Conservation (phyloP, 2,113 vertebrate genomes). For the Dipodomys stephensi region DNA sequence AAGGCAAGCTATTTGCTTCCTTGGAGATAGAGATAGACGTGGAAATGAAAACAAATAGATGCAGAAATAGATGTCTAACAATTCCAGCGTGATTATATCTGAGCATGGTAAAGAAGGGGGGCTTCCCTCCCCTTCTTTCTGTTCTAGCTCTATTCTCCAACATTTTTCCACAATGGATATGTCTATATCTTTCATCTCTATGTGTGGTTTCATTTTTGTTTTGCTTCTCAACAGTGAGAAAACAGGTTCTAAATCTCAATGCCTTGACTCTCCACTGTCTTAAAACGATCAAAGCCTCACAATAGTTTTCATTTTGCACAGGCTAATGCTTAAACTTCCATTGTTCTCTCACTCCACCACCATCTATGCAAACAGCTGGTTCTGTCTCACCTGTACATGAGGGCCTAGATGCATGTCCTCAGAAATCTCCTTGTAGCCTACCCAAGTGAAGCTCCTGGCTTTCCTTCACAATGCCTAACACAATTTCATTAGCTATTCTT, state of each 20-base stretch:
- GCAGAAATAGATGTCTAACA: background rate
- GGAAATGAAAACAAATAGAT: background rate
- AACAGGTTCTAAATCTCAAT: background rate
- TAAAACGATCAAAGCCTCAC: background rate
- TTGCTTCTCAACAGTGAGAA: slow-evolving; percentile 39
- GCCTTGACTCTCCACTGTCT: background rate
- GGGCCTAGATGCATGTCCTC: background rate
- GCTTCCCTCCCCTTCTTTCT: background rate
- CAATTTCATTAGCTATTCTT: slow-evolving; percentile 1
- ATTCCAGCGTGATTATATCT: background rate
- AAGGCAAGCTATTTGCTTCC: background rate
- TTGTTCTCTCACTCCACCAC: background rate
- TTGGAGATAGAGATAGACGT: background rate
- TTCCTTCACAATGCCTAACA: background rate
- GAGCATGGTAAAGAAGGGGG: background rate
- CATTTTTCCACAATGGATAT: background rate
- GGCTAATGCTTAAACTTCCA: background rate
- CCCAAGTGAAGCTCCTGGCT: background rate
- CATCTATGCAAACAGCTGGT: background rate
- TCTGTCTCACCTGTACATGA: background rate
- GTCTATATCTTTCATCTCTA: background rate
- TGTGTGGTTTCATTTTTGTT: background rate
- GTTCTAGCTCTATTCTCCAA: slow-evolving; percentile 9
- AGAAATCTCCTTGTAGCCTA: background rate
- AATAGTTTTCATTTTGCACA: background rate